Percentiles rank a stretch among this genome's conserved stretches.
Conservation (phyloP, 2,888 invertebrate genomes). For the Agrotis puta region DNA sequence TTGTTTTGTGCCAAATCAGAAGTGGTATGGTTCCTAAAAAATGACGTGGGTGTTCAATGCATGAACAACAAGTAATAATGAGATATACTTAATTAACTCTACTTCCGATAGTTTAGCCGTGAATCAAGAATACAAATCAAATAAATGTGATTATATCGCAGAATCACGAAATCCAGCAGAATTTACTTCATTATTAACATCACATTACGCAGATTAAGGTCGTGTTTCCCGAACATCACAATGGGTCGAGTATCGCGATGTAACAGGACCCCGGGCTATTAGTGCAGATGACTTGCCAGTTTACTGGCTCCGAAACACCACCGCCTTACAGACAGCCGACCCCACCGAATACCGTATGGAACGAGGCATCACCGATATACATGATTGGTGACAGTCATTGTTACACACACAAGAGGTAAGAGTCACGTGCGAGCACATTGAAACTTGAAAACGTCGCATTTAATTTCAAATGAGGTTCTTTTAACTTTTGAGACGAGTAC, state of each 20-base stretch:
- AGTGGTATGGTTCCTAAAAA: not conserved
- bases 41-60: too few species aligned
- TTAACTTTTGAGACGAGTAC: slow-evolving; percentile 49
- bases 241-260: slow-evolving; percentile 69
- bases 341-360: slow-evolving; percentile 66
- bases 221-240: slow-evolving; percentile 66
- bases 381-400: slow-evolving; percentile 49
- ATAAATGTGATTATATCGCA: not conserved
- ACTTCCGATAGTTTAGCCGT: not conserved
- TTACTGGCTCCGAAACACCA: slow-evolving; percentile 73
- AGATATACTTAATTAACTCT: not conserved
- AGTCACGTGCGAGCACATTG: slow-evolving; percentile 33
- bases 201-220: slow-evolving; percentile 64
- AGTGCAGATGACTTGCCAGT: slow-evolving; percentile 84
- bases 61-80: not conserved
- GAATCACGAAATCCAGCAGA: not conserved
- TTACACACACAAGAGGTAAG: slow-evolving; percentile 23
- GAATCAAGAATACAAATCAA: not conserved
- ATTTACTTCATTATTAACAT: slow-evolving; percentile 24
- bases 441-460: slow-evolving; percentile 42
- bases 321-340: slow-evolving; percentile 61
- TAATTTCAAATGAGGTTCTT: slow-evolving; percentile 59
- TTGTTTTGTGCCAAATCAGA: not conserved
- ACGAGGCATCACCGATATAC: slow-evolving; percentile 51
- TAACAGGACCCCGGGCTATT: slow-evolving; percentile 81